Conservation (phyloP, 1,140 invertebrate species). For the Drosophila rufa region DNA sequence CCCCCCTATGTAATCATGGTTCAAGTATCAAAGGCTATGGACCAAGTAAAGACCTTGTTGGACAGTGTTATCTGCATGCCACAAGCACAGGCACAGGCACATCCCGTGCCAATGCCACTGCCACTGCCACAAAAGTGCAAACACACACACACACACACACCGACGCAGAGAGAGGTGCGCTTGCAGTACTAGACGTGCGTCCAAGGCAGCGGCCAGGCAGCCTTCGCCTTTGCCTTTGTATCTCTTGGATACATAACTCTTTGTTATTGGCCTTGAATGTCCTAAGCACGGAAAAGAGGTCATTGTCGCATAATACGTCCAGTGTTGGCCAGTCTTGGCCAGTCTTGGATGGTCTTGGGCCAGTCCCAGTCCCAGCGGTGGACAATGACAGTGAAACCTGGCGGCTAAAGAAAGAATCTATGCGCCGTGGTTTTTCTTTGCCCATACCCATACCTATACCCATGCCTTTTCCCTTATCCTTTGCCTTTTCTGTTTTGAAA, state of each 20-base stretch:
- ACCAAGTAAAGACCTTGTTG: slow-evolving; percentile 2
- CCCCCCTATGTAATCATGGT: no score
- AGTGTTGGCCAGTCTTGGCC: slow-evolving; percentile 20
- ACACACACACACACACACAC: slow-evolving; percentile 1
- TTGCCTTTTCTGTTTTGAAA: slow-evolving; percentile 31
- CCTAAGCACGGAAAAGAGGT: slow-evolving; percentile 70
- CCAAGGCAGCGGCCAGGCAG: slow-evolving; percentile 2
- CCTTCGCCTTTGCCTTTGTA: slow-evolving; percentile 43
- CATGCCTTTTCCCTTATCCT: neutral
- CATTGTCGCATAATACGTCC: slow-evolving; percentile 65
- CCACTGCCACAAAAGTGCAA: slow-evolving; percentile 10
- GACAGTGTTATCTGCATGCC: slow-evolving; percentile 34
- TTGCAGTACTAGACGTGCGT: slow-evolving; percentile 31
- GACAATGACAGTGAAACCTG: slow-evolving; percentile 36
- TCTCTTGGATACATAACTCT: slow-evolving; percentile 69
- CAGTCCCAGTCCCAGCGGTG: slow-evolving; percentile 1
- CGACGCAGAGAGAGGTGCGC: neutral
- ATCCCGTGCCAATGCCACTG: slow-evolving; percentile 8
- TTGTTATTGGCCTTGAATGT: slow-evolving; percentile 70
- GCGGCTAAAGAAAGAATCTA: slow-evolving; percentile 10
- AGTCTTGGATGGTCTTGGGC: neutral
- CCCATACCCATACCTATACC: neutral
- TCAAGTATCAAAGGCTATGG: neutral
- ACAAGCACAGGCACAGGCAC: slow-evolving; percentile 18
- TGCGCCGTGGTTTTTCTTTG: neutral